Base-by-base conservation (phyloP, 1,140 invertebrate species). In the Centruroides sculpturatus region DNA sequence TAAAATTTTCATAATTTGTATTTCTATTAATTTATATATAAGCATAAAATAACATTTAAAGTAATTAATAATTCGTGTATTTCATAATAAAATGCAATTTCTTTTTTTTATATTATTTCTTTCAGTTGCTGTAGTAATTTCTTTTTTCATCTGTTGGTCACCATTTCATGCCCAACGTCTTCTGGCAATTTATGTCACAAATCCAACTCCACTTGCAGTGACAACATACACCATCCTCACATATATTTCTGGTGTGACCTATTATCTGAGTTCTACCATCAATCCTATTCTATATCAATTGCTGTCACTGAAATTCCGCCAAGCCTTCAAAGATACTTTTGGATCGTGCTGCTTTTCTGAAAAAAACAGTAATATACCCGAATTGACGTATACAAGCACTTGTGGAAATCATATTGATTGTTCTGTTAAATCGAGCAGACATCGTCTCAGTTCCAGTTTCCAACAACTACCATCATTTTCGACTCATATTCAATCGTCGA, bases 111-210 rank as follows among this genome's bases (percentile, higher is more conserved):
- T 23, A 23, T 23, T 23, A 23, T 23, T 23, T 23, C 23, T 70
- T 71, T 47, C 77, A 95, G 92, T 94, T 68, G 90, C 89, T 47
- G 92, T 97, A 3, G 92, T 94, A 1, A 84, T 91, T 3, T 86
- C 89, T 0, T 97, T 97, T 74, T 94, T 95, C 75, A 78, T 93
- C 12, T 95, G 91, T 74, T 97, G 91, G 89, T 89, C 89, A 0
- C 92, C 92, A 4, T 95, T 94, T 73, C 92, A 96, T 70, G 84
- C 87, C 0, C 92, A 97, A 50, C 76, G 88, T 9, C 73, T 92
- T 6, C 65, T 75, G 63, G 70, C 70, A 13, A 67, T 66, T 10
- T 70, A 68, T 48, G 88, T 66, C 85, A 83, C 36, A 76, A 78
- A 58, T 71, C 81, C 35, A 76, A 76, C 51, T 73, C 75, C 10